phyloP scores from a whole-genome alignment of 2,888 invertebrate species.

The Acleris literana region DNA sequence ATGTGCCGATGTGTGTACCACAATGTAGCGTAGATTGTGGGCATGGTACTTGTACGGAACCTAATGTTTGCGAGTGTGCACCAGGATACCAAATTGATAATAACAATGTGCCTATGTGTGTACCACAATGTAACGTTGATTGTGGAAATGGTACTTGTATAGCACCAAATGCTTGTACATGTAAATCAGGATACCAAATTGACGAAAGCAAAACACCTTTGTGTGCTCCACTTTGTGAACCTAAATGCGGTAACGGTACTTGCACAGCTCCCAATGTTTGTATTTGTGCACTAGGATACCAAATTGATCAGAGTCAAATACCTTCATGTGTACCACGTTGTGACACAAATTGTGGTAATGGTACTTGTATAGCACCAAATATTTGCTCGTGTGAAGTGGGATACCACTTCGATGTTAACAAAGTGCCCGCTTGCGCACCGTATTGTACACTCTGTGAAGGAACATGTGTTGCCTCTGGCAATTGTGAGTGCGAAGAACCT shows the following conservation, averaged over 20 bases:
- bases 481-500: conserved; percentile 63
- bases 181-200: conserved; percentile 34
- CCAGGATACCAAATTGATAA: conserved; percentile 44
- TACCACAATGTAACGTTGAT: conserved; percentile 39
- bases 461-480: conserved; percentile 44
- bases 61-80: conserved; percentile 58
- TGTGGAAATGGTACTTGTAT: conserved; percentile 48
- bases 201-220: conserved; percentile 4
- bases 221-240: conserved; percentile 67
- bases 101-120: conserved; percentile 35
- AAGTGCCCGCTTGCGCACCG: conserved; percentile 39
- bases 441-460: conserved; percentile 43
- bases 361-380: conserved; percentile 45
- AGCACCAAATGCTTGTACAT: too few species aligned
- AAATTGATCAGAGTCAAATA: conserved; percentile 9
- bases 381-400: conserved; percentile 50
- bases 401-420: conserved; percentile 37
- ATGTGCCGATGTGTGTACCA: conserved; percentile 40
- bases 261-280: conserved; percentile 39
- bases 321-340: conserved; percentile 41
- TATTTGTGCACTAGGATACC: conserved; percentile 39
- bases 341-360: conserved; percentile 43
- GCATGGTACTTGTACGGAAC: conserved; percentile 52
- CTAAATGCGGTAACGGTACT: conserved; percentile 62
- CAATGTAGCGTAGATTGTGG: conserved; percentile 42